Base-by-base conservation (phyloP, 1,140 invertebrate genomes). In the Theocolax elegans region DNA sequence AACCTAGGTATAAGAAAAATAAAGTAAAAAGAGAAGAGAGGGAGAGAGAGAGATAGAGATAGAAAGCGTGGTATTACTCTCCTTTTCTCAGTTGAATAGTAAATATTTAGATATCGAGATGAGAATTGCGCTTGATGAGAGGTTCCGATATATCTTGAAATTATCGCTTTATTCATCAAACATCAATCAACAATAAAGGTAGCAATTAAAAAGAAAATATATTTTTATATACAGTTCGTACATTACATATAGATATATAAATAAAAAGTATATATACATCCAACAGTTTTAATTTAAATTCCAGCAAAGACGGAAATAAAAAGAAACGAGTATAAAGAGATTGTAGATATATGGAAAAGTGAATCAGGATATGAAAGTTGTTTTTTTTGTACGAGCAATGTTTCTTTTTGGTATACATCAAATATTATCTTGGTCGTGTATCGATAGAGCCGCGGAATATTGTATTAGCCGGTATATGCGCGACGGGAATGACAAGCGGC, bases 251-350 rank as follows among this genome's bases (percentile, higher is more conserved):
- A n/a, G n/a, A n/a, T n/a, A 35, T 35, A 35, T 6, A 35, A 35
- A 35, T 35, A 35, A 35, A 35, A 35, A 4, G 31, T 10, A 35
- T 27, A 17, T 46, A 19, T 27, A 46, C 25, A 40, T 58, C 54
- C 0, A 23, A 56, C n/a, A n/a, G 40, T 58, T 67, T 67, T 48
- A 59, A 67, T 67, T 59, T 49, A 40, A 67, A 59, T 49, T 67
- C 42, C 29, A 49, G 40, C 19, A 21, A 65, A 27, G 0, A 13
- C 40, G 4, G 17, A 23, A 1, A 21, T 6, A 12, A 29, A 38
- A 35, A 56, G 31, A 56, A 29, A 21, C 4, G 21, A 56, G 19
- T 31, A 42, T 23, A 51, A 21, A 63, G 29, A 63, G 27, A 31
- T 21, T 21, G 46, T 17, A 25, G 21, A 15, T 7, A 49, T 19